Percentiles rank a stretch among this genome's conserved stretches.
phyloP scores from a whole-genome alignment of 2,888 invertebrate genomes.

The Philereme vetulata region DNA sequence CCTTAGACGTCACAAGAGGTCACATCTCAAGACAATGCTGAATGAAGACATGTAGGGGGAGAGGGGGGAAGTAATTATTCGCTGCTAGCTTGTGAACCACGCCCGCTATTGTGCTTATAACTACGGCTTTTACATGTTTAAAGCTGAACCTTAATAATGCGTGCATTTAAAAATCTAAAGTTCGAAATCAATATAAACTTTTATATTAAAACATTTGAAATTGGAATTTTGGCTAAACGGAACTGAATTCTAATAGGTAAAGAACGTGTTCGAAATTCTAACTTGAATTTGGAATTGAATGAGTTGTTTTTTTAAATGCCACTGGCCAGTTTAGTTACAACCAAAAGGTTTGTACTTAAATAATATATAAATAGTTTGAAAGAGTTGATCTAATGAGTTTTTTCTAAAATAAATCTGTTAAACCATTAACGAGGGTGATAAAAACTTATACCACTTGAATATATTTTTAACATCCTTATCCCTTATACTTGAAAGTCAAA shows the following conservation, averaged over 20 bases:
- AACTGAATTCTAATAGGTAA: slow-evolving; percentile 12
- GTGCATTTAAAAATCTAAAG: slow-evolving; percentile 15
- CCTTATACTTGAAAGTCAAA: slow-evolving; percentile 31
- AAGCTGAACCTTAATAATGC: slow-evolving; percentile 46
- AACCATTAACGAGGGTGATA: slow-evolving; percentile 7
- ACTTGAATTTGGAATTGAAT: slow-evolving; percentile 22
- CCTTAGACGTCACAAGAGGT: slow-evolving; percentile 58
- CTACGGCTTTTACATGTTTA: slow-evolving; percentile 61
- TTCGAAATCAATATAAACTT: slow-evolving; percentile 21
- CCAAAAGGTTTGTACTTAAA: background rate
- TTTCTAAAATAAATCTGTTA: slow-evolving; percentile 1
- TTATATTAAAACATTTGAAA: slow-evolving; percentile 8
- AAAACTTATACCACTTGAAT: slow-evolving; percentile 12
- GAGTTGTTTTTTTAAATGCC: background rate
- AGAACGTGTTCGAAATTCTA: slow-evolving; percentile 16
- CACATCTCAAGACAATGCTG: slow-evolving; percentile 77
- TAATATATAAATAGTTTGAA: background rate
- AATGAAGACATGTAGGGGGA: slow-evolving; percentile 63
- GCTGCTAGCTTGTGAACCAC: slow-evolving; percentile 72
- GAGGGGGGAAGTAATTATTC: slow-evolving; percentile 72
- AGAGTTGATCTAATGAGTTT: slow-evolving; percentile 1
- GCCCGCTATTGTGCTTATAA: slow-evolving; percentile 76
- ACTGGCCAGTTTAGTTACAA: background rate
- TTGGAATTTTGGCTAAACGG: slow-evolving; percentile 17
- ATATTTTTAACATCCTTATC: slow-evolving; percentile 28